These are phyloP conservation scores for Brachyptera risi DNA, from an alignment of 2,888 invertebrate species.

Conservation along the genomic window DNA sequence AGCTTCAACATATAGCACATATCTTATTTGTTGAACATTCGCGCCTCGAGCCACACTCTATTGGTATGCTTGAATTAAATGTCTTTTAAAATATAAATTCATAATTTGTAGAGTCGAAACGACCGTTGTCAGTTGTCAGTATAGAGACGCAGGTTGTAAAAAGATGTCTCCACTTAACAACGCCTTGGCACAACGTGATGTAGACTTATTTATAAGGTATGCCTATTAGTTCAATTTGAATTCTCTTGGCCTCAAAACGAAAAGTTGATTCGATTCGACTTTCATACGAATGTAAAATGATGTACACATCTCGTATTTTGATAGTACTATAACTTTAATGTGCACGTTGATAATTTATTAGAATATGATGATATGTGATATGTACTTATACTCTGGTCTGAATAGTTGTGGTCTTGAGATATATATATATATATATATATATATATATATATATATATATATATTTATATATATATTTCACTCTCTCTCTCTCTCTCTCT, in stretches of 20 bases:
- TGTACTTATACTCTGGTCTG: no score
- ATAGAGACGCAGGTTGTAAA: not conserved
- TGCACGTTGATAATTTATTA: not conserved
- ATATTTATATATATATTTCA: no score
- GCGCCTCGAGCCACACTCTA: no score
- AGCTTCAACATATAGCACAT: not conserved
- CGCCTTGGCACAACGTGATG: slow-evolving; percentile 7
- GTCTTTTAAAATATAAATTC: slow-evolving; percentile 16
- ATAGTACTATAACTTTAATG: no score
- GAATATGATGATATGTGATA: no score
- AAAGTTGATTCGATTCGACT: slow-evolving; percentile 10
- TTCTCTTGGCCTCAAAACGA: slow-evolving; percentile 4
- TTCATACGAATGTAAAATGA: not conserved
- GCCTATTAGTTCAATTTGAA: slow-evolving; percentile 17
- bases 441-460: no score
- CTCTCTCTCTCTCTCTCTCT: no score
- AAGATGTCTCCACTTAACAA: slow-evolving; percentile 15
- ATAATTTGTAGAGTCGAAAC: slow-evolving; percentile 14
- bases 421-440: no score
- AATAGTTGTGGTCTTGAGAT: no score
- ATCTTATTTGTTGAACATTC: not conserved
- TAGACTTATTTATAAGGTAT: slow-evolving; percentile 10
- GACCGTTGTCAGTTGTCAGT: no score
- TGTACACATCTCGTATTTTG: no score
- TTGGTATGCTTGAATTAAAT: no score